Evolutionary conservation across 2,888 invertebrate genomes (phyloP).

Genomic region (Cosmia trapezina): DNA sequence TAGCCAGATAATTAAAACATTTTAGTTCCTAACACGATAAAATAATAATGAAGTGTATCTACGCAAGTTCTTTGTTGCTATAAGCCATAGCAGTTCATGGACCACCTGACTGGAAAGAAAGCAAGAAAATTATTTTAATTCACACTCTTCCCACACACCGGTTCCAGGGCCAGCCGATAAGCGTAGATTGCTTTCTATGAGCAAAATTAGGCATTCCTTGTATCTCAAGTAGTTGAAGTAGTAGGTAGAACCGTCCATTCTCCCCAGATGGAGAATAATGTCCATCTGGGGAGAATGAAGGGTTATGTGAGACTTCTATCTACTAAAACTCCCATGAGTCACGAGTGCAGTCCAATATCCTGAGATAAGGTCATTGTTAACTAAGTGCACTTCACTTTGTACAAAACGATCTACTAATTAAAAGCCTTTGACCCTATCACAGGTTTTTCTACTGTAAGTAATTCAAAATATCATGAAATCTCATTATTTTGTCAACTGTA

Average conservation of each 20-base stretch:
- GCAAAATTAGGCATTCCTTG: too few species aligned
- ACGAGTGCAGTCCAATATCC: neutral
- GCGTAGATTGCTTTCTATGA: neutral
- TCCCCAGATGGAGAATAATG: too few species aligned
- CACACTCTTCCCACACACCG: neutral
- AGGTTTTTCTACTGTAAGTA: neutral
- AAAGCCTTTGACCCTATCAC: neutral
- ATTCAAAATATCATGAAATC: neutral
- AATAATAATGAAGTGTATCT: constrained; percentile 9
- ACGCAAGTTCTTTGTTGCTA: constrained; percentile 3
- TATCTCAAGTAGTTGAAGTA: neutral
- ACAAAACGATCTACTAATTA: neutral
- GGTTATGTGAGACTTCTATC: neutral
- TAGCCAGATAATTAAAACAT: constrained; percentile 43
- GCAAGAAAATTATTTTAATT: neutral
- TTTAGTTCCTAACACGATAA: constrained; percentile 28
- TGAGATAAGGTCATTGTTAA: neutral
- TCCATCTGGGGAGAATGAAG: too few species aligned
- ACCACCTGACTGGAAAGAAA: neutral
- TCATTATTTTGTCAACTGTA: neutral
- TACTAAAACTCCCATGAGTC: neutral
- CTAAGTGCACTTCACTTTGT: neutral
- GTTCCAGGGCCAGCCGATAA: too few species aligned
- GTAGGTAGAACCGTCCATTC: too few species aligned
- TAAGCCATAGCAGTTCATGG: neutral